phyloP scores from a whole-genome alignment of 2,797 vertebrate species.

The Catharus ustulatus region DNA sequence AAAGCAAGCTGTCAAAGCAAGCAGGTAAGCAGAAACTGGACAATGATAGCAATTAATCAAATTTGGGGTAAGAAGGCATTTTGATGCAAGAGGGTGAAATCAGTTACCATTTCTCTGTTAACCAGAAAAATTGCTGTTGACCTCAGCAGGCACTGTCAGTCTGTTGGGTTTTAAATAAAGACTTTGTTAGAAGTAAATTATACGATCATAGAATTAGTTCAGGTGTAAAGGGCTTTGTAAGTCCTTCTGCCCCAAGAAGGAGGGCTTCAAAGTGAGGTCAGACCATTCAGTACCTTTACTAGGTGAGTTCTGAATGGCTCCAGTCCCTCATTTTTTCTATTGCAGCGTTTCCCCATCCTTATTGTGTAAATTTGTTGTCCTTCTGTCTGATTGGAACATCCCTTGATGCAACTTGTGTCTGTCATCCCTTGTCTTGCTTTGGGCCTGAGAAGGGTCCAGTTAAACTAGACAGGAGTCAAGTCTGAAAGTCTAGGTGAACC shows the following conservation, averaged over 20 bases:
- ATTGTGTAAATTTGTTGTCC: not conserved
- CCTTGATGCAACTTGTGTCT: not conserved
- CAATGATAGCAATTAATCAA: not conserved
- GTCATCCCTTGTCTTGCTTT: not conserved
- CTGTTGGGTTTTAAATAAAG: not conserved
- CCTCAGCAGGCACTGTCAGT: not conserved
- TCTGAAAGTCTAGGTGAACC: not conserved
- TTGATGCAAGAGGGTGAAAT: not conserved
- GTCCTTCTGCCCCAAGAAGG: not conserved
- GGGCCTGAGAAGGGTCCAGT: not conserved
- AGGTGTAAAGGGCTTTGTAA: not conserved
- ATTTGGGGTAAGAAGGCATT: not conserved
- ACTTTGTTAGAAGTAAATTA: not conserved
- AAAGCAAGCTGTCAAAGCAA: not conserved
- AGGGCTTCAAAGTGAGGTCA: not conserved
- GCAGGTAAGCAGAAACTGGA: not conserved
- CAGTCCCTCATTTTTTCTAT: not conserved
- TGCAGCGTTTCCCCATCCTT: not conserved
- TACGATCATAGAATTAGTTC: not conserved
- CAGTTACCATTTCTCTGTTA: not conserved
- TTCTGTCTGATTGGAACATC: not conserved
- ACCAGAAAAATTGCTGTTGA: not conserved
- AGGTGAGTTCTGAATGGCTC: not conserved
- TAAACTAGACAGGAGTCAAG: not conserved
- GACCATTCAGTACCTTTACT: not conserved